phyloP scores from a whole-genome alignment of 2,113 vertebrate species.

The Cygnus buccinator region DNA sequence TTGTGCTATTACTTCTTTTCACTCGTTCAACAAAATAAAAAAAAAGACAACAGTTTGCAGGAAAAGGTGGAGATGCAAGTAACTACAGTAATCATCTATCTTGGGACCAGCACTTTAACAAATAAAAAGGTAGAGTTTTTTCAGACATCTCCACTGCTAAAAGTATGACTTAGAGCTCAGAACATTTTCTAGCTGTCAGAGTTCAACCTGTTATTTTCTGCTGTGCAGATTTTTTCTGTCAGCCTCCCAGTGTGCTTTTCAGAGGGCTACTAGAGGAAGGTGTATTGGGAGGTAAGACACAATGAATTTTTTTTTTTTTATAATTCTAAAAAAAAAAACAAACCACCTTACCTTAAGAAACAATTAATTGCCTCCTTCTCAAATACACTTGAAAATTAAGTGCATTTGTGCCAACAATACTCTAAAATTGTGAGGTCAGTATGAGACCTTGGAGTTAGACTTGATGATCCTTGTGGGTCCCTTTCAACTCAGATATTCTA shows the following conservation, averaged over 20 bases:
- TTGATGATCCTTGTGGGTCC: too few species aligned
- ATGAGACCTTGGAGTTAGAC: too few species aligned
- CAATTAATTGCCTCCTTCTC: neutral
- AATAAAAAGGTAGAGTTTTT: neutral
- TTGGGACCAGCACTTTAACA: neutral
- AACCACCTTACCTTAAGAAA: neutral
- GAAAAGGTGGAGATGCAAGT: neutral
- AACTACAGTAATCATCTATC: neutral
- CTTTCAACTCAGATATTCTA: too few species aligned
- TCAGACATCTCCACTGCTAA: neutral
- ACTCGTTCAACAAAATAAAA: neutral
- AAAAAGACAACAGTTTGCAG: neutral
- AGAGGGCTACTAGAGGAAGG: neutral
- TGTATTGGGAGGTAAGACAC: neutral
- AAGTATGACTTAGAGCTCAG: neutral
- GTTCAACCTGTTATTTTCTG: neutral
- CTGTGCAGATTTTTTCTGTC: conserved; percentile 39
- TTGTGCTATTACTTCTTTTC: neutral
- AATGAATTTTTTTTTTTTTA: neutral
- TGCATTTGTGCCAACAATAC: neutral
- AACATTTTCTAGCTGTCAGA: conserved; percentile 30
- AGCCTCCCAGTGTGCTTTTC: neutral
- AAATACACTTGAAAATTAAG: neutral
- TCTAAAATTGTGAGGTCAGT: neutral
- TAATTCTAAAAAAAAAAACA: neutral